phyloP scores from a whole-genome alignment of 2,113 vertebrate genomes.

The Tupaia tana region DNA sequence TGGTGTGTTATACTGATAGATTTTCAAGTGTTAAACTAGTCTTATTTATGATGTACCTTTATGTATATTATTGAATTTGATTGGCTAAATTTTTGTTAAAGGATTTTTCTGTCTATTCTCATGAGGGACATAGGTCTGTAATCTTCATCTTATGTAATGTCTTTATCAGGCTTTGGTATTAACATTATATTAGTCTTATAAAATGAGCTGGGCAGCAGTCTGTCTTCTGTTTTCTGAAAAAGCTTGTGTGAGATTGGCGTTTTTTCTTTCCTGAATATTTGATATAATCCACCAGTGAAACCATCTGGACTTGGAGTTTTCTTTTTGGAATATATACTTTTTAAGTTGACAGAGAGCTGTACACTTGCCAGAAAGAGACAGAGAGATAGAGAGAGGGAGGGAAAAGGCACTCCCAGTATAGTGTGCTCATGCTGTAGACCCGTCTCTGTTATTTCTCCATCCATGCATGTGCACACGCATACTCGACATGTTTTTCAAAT shows the following conservation, averaged over 20 bases:
- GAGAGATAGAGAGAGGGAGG: too few species aligned
- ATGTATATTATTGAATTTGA: neutral
- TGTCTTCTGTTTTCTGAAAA: neutral
- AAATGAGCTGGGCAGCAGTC: neutral
- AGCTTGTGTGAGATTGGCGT: neutral
- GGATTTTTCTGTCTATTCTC: neutral
- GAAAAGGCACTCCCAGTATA: too few species aligned
- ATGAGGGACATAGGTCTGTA: neutral
- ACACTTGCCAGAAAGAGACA: too few species aligned
- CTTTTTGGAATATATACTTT: neutral
- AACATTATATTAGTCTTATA: neutral
- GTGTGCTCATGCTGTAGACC: too few species aligned
- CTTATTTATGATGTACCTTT: neutral
- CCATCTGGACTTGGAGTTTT: neutral
- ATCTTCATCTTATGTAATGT: neutral
- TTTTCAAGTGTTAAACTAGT: neutral
- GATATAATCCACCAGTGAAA: neutral
- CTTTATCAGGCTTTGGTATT: neutral
- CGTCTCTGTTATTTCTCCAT: too few species aligned
- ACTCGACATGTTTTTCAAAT: too few species aligned
- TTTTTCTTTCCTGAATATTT: constrained; percentile 8
- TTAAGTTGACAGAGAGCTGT: too few species aligned
- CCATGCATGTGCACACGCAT: too few species aligned
- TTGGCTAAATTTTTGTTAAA: neutral
- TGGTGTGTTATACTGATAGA: neutral